Conservation (phyloP, 1,140 invertebrate genomes). For the Dufourea novaeangliae region DNA sequence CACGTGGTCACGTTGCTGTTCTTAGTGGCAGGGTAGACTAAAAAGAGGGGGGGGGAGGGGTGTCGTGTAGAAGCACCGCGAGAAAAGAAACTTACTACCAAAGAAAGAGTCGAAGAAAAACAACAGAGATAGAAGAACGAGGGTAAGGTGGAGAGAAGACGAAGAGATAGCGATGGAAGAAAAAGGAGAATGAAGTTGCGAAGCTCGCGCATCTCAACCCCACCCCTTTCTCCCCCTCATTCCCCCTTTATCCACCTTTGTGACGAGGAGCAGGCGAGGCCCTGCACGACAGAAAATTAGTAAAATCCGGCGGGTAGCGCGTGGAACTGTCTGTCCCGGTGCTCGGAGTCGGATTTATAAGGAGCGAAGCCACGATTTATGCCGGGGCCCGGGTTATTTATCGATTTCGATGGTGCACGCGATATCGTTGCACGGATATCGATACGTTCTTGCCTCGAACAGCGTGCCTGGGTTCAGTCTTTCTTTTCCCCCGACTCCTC, state of each 20-base stretch:
- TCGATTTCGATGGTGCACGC: constrained; percentile 79
- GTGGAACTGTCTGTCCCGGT: constrained; percentile 75
- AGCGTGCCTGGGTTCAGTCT: constrained; percentile 37
- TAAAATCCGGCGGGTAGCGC: constrained; percentile 77
- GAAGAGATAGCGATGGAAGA: neutral
- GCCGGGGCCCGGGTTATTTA: constrained; percentile 77
- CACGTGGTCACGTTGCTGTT: constrained; percentile 49
- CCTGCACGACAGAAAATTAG: constrained; percentile 79
- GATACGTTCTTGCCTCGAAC: constrained; percentile 73
- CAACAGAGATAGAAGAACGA: neutral
- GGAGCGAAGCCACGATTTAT: constrained; percentile 80
- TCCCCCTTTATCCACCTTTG: constrained; percentile 67
- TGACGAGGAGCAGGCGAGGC: constrained; percentile 51
- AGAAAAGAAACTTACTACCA: constrained; percentile 18
- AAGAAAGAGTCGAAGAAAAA: constrained; percentile 25
- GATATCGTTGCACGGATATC: constrained; percentile 81
- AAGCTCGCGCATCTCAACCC: constrained; percentile 57
- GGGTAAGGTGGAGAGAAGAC: neutral
- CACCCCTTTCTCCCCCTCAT: neutral
- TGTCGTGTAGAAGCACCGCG: constrained; percentile 33
- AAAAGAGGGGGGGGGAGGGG: constrained; percentile 9
- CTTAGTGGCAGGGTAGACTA: neutral
- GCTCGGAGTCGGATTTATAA: constrained; percentile 76
- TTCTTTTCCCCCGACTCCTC: constrained; percentile 23
- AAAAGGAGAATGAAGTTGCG: constrained; percentile 52